These are phyloP conservation scores for Callipepla californica DNA, from an alignment of 2,113 vertebrate species.

Conservation along the genomic window DNA sequence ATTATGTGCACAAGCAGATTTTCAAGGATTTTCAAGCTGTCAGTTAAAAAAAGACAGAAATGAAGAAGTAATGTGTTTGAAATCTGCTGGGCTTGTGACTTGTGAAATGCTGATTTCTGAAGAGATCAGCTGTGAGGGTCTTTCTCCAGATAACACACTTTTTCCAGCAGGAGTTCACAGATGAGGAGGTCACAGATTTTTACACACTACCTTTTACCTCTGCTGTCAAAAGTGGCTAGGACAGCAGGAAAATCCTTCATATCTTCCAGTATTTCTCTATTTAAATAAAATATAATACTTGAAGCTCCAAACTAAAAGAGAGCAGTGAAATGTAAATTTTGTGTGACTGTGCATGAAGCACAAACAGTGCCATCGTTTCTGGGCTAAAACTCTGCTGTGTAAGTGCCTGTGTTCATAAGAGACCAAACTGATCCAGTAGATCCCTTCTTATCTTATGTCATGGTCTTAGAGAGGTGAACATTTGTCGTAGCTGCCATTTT, in stretches of 20 bases:
- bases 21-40: neutral
- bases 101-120: neutral
- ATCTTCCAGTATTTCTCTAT: neutral
- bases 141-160: neutral
- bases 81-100: neutral
- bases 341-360: neutral
- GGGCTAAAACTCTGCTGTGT: neutral
- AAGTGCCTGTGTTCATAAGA: neutral
- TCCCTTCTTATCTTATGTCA: neutral
- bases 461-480: neutral
- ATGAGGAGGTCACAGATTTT: neutral
- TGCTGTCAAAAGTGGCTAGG: rapidly evolving
- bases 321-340: neutral
- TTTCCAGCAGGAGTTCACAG: neutral
- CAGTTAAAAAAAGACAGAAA: neutral
- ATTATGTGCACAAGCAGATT: neutral
- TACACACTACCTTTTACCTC: neutral
- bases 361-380: neutral
- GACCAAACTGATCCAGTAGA: rapidly evolving
- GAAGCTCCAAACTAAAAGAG: neutral
- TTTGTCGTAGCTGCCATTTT: neutral
- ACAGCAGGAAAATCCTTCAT: neutral
- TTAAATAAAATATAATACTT: neutral
- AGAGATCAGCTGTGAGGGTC: neutral
- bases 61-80: neutral